Evolutionary conservation across 64 coral and sea anemone genomes (phyloP).

Genomic region (Anthopleura sola): DNA sequence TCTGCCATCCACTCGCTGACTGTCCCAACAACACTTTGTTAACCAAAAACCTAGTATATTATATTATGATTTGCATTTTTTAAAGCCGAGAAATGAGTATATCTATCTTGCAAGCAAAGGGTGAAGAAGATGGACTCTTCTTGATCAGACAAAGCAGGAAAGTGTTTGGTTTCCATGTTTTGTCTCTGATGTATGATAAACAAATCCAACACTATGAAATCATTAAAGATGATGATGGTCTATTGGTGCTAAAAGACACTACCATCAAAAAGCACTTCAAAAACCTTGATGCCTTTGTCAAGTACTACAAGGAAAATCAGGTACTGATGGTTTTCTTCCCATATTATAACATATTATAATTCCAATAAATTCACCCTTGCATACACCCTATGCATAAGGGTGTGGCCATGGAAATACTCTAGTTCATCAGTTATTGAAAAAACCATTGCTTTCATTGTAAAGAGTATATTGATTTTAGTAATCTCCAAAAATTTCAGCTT

Average conservation of each 20-base stretch:
- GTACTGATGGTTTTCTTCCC: not conserved
- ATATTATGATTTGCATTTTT: too few relatives aligned
- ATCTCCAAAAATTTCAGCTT: too few relatives aligned
- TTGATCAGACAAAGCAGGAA: slow-evolving; percentile 22
- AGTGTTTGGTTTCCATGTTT: not conserved
- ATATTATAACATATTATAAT: too few relatives aligned
- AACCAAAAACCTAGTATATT: too few relatives aligned
- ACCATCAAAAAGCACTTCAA: not conserved
- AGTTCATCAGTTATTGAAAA: too few relatives aligned
- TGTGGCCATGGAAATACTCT: too few relatives aligned
- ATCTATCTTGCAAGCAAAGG: not conserved
- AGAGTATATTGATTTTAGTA: too few relatives aligned
- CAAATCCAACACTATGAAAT: slow-evolving; percentile 18
- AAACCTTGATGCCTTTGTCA: not conserved
- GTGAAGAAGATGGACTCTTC: slow-evolving; percentile 31
- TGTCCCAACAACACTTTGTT: too few relatives aligned
- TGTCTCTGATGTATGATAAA: slow-evolving; percentile 22
- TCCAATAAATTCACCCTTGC: too few relatives aligned
- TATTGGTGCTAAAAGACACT: not conserved
- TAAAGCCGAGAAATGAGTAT: slow-evolving; percentile 16
- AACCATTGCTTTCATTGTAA: too few relatives aligned
- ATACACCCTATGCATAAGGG: too few relatives aligned
- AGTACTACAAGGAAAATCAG: slow-evolving; percentile 12
- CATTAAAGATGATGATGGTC: not conserved
- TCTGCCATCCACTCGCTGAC: too few relatives aligned